phyloP scores from a whole-genome alignment of 2,113 vertebrate genomes.

The Lota lota region DNA sequence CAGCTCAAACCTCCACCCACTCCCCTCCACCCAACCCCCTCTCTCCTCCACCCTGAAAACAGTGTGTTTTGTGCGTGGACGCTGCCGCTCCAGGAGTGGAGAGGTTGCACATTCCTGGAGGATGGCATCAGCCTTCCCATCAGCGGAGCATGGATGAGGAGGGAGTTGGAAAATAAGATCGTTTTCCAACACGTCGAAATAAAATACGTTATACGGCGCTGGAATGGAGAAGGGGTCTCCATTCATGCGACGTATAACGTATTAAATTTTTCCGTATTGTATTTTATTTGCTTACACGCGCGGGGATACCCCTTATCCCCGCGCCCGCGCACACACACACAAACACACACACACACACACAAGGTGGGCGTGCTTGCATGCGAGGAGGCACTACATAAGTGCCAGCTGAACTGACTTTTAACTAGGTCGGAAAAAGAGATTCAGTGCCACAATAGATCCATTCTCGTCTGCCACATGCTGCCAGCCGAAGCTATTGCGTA shows the following conservation, averaged over 20 bases:
- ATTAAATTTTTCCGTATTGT: not conserved
- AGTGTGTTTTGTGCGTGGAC: not conserved
- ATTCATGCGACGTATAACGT: not conserved
- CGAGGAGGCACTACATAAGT: not conserved
- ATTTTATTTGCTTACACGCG: not conserved
- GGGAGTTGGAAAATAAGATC: not conserved
- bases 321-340: not conserved
- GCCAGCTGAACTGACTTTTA: not conserved
- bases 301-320: not conserved
- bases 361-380: not conserved
- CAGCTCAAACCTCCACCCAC: too few species aligned
- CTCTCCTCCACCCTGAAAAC: not conserved
- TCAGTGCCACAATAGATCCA: not conserved
- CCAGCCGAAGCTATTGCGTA: not conserved
- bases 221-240: not conserved
- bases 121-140: slow-evolving; percentile 1
- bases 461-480: not conserved
- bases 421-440: not conserved
- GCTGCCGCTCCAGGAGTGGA: not conserved
- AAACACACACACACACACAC: not conserved
- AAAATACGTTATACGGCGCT: not conserved
- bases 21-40: too few species aligned
- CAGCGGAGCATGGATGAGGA: not conserved
- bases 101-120: not conserved
- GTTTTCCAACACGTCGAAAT: not conserved